A percentile compares a stretch with the other conserved stretches of the same genome.
Evolutionary conservation across 1,140 invertebrate species (phyloP).

Genomic region (Halesus radiatus): DNA sequence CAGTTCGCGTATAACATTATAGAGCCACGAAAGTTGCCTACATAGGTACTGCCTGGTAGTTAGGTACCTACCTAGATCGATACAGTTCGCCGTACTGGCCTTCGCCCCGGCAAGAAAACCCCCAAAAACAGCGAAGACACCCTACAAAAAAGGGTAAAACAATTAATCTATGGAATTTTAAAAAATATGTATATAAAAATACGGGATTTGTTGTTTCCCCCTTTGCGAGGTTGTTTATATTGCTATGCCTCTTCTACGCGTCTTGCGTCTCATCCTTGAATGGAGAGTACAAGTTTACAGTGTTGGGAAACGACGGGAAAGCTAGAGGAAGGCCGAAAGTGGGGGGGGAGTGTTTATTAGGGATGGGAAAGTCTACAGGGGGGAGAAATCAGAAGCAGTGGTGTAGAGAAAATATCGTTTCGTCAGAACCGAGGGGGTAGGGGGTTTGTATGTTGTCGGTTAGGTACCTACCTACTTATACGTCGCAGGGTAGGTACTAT

Average conservation of each 20-base stretch:
- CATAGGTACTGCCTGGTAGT: neutral
- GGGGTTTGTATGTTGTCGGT: neutral
- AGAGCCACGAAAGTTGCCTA: neutral
- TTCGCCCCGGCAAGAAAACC: neutral
- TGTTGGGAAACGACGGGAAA: neutral
- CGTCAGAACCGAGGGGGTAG: no score
- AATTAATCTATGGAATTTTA: neutral
- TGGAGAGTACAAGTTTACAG: conserved; percentile 32
- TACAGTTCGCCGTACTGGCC: conserved; percentile 26
- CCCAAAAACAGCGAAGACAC: neutral
- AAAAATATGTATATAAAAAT: neutral
- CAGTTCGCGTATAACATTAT: neutral
- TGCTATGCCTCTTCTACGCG: neutral
- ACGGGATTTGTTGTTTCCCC: no score
- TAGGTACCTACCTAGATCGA: conserved; percentile 24
- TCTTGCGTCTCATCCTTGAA: conserved; percentile 30
- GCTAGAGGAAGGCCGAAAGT: neutral
- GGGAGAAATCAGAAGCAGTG: neutral
- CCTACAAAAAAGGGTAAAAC: neutral
- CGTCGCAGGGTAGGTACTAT: neutral
- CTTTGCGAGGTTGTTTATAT: neutral
- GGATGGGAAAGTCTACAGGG: conserved; percentile 14
- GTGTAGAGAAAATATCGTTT: neutral
- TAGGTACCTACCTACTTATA: neutral
- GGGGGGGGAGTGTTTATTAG: neutral